Evolutionary conservation across 2,113 vertebrate genomes (phyloP), one percentile per base, ranked within the genome.

Genomic region (Halichoerus grypus): DNA sequence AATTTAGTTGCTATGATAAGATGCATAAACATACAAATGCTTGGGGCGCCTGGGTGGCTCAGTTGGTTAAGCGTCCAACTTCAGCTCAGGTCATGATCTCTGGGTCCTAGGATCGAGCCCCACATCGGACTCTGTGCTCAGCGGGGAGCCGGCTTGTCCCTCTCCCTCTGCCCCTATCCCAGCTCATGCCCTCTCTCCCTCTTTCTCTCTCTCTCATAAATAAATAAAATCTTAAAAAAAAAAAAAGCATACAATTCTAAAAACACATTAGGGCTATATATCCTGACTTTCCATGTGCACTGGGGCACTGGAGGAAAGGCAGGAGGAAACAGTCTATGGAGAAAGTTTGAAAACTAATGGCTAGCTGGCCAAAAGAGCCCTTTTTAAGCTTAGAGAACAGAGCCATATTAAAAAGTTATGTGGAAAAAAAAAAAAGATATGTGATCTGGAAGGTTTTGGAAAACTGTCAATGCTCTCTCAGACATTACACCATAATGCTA

Each of bases 391-490:
- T 7, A 59, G 2, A 80, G 0, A 88, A 31, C 4, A 57, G 26
- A 83, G 3, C 0, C 46, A 89, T 74, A 36, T 77, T 91, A 72
- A 33, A 80, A 84, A 93, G 85, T 28, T 82, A 1, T 76, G 36
- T 51, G 36, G 46, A 8, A 8, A 67, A 33, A 84, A 84, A 93
- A 72, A 33, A 84, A 84, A 90, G 85, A 33, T 82, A 1, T 80
- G 36, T 51, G 36, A 61, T 84, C 1, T 11, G n/a, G 31, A 88
- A 80, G 21, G 26, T 49, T 97, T 61, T 67, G 67, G 46, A 96
- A 97, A 97, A 19, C 18, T 59, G 42, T 87, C 72, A 91, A 11
- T 91, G 28, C 11, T 85, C 31, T 88, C 26, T 92, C 26, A 72
- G 46, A 59, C 16, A 81, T 57, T 83, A 36, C 0, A 72, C 6